Evolutionary conservation across 1,140 invertebrate genomes (phyloP), one percentile per base, ranked within the genome.

Genomic region (Pseudachorutes palmiensis): DNA sequence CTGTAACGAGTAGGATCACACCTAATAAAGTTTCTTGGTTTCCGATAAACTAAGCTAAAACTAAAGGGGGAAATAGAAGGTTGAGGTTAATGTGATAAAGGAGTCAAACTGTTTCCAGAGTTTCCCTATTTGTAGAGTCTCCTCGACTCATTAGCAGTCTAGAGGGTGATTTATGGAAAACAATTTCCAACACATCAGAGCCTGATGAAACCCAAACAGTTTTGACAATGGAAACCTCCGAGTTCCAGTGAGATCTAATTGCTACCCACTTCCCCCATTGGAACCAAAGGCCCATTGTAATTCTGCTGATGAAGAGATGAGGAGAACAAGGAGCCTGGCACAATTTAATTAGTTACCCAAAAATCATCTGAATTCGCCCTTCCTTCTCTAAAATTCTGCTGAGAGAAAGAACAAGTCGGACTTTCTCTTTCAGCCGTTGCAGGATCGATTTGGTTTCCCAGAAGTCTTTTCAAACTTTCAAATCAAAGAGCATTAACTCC

Each of bases 191-290:
- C 2, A 33, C 30, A 26, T 61, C 61, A 29, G 3, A 5, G 24
- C 2, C 33, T 29, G 31, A 63, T 63, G 61, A 45, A 63, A 63
- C 31, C 61, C 24, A 63, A 63, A 63, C 61, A 63, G 36, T 63
- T 63, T 36, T 41, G 61, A 63, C 61, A 63, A 63, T 63, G 33
- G 5, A 26, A 14, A 41, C 31, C 26, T 31, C 2, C 33, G 14
- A 63, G 2, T 5, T 31, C 9, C 3, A 24, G 24, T 30, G 26
- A 3, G 12, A 5, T 14, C 30, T 32, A 29, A 60, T 28, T 28
- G 58, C 36, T 45, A 9, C 36, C 9, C 9, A 45, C 36, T 45
- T 45, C 19, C 36, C 36, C 36, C 36, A 45, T 45, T 9, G 36
- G 19, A 19, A 45, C 9, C 19, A 45, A 45, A 12, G 36, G 36